phyloP scores from a whole-genome alignment of 2,113 vertebrate genomes.

The Hypanus sabinus region DNA sequence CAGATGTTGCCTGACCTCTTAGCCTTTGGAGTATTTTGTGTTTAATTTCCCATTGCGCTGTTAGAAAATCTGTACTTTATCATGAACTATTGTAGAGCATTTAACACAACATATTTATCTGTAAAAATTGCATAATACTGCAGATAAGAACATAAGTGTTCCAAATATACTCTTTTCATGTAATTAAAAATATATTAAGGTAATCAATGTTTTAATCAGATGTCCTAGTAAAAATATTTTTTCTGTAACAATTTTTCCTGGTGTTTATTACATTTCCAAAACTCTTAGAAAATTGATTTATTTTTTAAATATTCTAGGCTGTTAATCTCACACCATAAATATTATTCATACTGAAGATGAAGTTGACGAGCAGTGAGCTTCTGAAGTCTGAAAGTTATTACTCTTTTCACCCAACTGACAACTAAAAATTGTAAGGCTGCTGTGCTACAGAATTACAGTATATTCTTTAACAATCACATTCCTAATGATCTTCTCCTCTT shows the following conservation, averaged over 20 bases:
- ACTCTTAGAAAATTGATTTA: not conserved
- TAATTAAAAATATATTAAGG: not conserved
- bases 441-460: not conserved
- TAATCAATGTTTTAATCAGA: not conserved
- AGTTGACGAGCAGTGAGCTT: not conserved
- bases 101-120: not conserved
- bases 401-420: not conserved
- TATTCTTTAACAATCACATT: not conserved
- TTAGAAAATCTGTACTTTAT: not conserved
- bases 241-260: not conserved
- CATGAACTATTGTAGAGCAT: not conserved
- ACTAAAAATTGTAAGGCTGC: not conserved
- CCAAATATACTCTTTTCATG: not conserved
- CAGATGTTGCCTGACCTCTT: too few species aligned
- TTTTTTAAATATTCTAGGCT: not conserved
- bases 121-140: not conserved
- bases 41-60: not conserved
- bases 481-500: not conserved
- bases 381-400: slow-evolving; percentile 2
- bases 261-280: not conserved
- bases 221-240: not conserved
- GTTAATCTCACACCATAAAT: not conserved
- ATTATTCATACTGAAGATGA: slow-evolving; percentile 26
- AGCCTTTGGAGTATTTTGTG: too few species aligned
- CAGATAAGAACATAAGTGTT: too few species aligned